Evolutionary conservation across 2,797 vertebrate genomes (phyloP).

Genomic region (Nothura maculosa): DNA sequence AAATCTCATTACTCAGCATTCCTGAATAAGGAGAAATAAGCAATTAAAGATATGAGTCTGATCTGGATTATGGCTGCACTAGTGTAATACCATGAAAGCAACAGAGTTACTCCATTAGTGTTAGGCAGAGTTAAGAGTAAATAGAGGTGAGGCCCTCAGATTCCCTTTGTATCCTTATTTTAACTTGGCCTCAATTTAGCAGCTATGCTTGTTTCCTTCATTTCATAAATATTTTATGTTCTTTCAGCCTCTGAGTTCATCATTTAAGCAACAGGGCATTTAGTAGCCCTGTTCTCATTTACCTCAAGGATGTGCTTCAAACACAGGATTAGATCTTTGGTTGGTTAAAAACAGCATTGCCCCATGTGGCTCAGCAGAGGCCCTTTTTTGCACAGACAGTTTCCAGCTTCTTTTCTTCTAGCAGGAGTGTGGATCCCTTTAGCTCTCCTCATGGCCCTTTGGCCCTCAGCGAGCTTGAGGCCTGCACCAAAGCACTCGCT

Average conservation of each 20-base stretch:
- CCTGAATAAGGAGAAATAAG: background rate
- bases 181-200: conserved; percentile 52
- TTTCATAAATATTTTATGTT: conserved; percentile 60
- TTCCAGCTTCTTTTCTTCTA: conserved; percentile 19
- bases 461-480: background rate
- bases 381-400: rapidly evolving
- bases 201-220: background rate
- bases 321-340: conserved; percentile 4
- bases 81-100: background rate
- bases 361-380: background rate
- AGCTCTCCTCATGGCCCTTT: background rate
- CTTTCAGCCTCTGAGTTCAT: background rate
- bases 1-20: background rate
- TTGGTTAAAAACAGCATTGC: background rate
- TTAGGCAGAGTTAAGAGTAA: background rate
- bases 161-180: conserved; percentile 62
- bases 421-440: background rate
- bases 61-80: background rate
- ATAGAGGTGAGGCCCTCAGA: conserved; percentile 9
- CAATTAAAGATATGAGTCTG: background rate
- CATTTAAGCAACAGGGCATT: conserved; percentile 54
- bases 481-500: background rate
- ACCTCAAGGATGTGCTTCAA: background rate
- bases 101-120: background rate
- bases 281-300: background rate